Evolutionary conservation across 2,113 vertebrate species (phyloP).

Genomic region (Cryptoleucopteryx plumbea): DNA sequence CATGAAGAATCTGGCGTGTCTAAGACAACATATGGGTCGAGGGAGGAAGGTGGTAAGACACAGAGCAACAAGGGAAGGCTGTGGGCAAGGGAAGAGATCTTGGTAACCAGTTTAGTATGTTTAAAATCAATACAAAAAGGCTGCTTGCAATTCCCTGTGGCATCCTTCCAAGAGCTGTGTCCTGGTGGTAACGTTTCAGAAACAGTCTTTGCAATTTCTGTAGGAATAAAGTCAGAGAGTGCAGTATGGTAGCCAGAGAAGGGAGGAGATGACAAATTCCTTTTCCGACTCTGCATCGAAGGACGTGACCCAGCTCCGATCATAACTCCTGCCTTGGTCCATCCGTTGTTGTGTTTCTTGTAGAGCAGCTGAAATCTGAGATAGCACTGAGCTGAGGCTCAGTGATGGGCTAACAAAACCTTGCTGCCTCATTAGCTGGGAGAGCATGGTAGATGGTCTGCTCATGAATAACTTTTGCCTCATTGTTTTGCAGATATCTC

Average conservation of each 20-base stretch:
- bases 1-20: background rate
- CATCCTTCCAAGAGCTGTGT: background rate
- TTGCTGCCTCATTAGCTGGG: background rate
- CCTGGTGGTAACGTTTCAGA: background rate
- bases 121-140: slow-evolving; percentile 28
- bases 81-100: slow-evolving; percentile 9
- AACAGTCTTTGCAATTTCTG: background rate
- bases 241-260: background rate
- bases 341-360: background rate
- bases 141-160: background rate
- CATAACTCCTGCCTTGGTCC: background rate
- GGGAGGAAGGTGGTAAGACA: slow-evolving; percentile 38
- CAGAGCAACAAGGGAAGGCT: slow-evolving; percentile 13
- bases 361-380: background rate
- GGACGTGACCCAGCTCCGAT: background rate
- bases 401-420: background rate
- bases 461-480: background rate
- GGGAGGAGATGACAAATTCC: background rate
- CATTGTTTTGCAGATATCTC: slow-evolving; percentile 81
- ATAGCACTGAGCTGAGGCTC: accelerated
- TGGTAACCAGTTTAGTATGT: background rate
- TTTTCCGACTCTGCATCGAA: background rate
- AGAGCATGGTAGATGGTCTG: background rate
- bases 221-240: background rate
- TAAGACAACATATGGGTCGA: slow-evolving; percentile 7